phyloP scores from a whole-genome alignment of 1,140 invertebrate species.

The Calycopis cecrops region DNA sequence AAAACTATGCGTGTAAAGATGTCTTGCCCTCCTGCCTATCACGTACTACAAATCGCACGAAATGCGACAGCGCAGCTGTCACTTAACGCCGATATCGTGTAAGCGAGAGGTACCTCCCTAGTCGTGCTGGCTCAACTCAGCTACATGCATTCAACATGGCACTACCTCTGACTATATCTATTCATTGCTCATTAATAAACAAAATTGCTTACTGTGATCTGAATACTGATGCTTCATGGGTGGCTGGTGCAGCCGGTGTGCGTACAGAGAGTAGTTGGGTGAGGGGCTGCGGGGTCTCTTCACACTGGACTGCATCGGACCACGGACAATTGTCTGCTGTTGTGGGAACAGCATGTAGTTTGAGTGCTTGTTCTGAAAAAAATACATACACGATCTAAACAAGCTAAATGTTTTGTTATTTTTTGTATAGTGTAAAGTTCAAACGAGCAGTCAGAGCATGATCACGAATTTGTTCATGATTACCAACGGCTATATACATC shows the following conservation, averaged over 20 bases:
- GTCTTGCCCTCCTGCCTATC: no score
- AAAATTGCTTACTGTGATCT: constrained; percentile 59
- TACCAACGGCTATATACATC: no score
- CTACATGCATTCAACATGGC: no score
- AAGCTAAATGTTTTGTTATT: not conserved
- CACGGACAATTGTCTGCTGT: constrained; percentile 53
- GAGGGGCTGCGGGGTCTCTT: constrained; percentile 76
- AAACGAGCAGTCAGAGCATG: no score
- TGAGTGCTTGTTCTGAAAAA: constrained; percentile 43
- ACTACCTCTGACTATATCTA: not conserved
- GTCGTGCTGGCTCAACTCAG: no score
- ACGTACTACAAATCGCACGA: no score
- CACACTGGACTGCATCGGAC: constrained; percentile 56
- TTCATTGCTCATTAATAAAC: not conserved
- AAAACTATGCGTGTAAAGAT: no score
- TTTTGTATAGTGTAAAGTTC: no score
- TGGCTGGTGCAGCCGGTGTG: constrained; percentile 65
- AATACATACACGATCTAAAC: constrained; percentile 13
- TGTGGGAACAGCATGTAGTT: constrained; percentile 48
- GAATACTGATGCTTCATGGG: constrained; percentile 66
- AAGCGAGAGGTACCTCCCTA: no score
- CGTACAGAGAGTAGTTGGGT: constrained; percentile 70
- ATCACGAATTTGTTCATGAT: no score
- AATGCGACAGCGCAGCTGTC: no score
- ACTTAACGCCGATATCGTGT: no score